Evolutionary conservation across 2,888 invertebrate species (phyloP).

Genomic region (Papilio demoleus): DNA sequence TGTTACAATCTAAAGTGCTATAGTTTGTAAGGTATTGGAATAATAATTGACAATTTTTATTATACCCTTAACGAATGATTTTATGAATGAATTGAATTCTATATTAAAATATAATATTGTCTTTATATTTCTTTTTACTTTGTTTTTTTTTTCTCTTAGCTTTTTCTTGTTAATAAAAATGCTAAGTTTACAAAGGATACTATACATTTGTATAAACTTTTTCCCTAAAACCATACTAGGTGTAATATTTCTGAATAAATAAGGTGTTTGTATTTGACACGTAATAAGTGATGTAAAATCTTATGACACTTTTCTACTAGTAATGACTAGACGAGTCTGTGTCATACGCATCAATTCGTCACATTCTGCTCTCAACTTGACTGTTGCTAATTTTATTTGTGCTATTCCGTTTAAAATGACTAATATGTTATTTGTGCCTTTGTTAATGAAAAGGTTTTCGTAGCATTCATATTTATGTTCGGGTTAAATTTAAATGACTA

Average conservation of each 20-base stretch:
- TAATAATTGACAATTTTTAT: constrained; percentile 8
- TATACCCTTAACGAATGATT: not conserved
- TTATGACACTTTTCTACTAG: constrained; percentile 4
- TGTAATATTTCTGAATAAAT: not conserved
- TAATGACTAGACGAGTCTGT: constrained; percentile 18
- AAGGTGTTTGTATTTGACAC: not conserved
- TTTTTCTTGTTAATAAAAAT: too few species aligned
- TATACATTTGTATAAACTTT: too few species aligned
- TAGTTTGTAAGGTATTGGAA: constrained; percentile 7
- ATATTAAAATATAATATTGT: too few species aligned
- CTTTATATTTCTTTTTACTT: too few species aligned
- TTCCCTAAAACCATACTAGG: too few species aligned
- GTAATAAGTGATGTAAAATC: constrained; percentile 1
- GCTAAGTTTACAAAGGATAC: too few species aligned
- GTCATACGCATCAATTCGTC: constrained; percentile 33
- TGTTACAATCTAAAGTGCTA: constrained; percentile 26
- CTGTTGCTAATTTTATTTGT: constrained; percentile 34
- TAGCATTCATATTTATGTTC: not conserved
- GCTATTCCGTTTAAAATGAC: constrained; percentile 22
- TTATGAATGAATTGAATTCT: not conserved
- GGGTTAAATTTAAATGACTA: not conserved
- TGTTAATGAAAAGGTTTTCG: constrained; percentile 3
- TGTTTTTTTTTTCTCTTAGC: too few species aligned
- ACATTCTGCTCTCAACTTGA: constrained; percentile 12
- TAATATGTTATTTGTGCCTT: constrained; percentile 19